Base-by-base conservation (phyloP, 1,140 invertebrate species). In the Dolichoris vasculosae region DNA sequence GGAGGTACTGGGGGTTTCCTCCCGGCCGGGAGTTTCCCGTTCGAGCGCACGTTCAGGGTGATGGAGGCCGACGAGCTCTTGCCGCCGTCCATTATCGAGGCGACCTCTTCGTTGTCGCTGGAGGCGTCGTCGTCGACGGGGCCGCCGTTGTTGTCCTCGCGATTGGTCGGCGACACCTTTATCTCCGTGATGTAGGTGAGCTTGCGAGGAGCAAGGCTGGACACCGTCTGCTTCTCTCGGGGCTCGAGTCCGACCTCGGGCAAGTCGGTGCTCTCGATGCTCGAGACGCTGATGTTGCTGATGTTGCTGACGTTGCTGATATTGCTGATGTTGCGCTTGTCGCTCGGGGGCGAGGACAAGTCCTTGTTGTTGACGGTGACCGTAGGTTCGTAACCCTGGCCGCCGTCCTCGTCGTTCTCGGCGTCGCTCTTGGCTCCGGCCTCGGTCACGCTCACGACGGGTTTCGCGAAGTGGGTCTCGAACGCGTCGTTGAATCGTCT, bases 121-220 rank as follows among this genome's bases (percentile, higher is more conserved):
- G 38, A 23, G 23, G 32, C 64, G 2, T 89, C 87, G n/a, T 67
- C 87, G 43, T 86, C 89, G 0, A 26, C 46, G 4, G 0, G 0
- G 1, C 38, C 30, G 9, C 23, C 69, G 3, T 71, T 30, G 20
- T 51, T 35, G 0, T 43, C 7, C n/a, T 81, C 55, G 0, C 40
- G 64, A 32, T n/a, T 78, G 82, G 75, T 81, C 20, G 93, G 88
- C 0, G 91, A 91, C 0, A 94, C 93, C 67, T 94, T 93, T 32
- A 94, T 94, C 84, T 94, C 94, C 0, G 94, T 94, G 2, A 94
- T 92, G 76, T 94, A 94, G 0, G 93, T 94, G 89, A 92, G 91
- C 43, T 92, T 93, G n/a, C 91, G 90, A 0, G 88, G 84, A 0
- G 86, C 0, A 88, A 77, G n/a, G n/a, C 78, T 78, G 26, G 55